Evolutionary conservation across 2,113 vertebrate genomes (phyloP).

Genomic region (Otus sunia): DNA sequence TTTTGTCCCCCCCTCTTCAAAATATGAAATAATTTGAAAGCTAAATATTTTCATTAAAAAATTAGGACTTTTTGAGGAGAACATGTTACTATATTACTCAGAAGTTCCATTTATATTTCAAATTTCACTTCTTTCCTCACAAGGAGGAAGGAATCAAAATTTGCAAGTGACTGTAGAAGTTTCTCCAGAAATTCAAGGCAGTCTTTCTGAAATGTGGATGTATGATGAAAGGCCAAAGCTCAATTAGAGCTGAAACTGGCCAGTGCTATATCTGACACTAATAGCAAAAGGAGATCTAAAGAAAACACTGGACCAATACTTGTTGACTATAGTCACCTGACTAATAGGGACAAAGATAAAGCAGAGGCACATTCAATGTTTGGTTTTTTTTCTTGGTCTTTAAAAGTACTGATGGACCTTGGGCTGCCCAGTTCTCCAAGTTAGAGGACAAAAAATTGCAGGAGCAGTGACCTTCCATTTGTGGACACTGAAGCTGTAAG

Average conservation of each 20-base stretch:
- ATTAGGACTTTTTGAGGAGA: neutral
- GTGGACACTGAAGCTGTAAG: neutral
- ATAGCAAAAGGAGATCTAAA: neutral
- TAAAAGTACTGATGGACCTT: neutral
- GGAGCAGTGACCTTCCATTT: neutral
- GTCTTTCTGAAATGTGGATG: neutral
- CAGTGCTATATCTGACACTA: neutral
- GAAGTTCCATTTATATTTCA: neutral
- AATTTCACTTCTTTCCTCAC: neutral
- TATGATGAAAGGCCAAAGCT: neutral
- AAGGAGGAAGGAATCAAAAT: neutral
- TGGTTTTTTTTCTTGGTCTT: neutral
- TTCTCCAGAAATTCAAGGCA: neutral
- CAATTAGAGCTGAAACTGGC: neutral
- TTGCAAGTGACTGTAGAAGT: neutral
- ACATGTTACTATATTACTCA: neutral
- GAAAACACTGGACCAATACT: neutral
- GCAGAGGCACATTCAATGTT: neutral
- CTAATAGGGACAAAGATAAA: neutral
- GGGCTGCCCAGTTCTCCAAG: neutral
- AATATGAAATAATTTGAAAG: neutral
- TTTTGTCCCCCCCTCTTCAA: neutral
- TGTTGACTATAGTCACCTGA: neutral
- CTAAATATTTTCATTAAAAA: neutral
- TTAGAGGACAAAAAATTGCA: accelerated